These are phyloP conservation scores for Mercenaria mercenaria DNA, from an alignment of 1,140 invertebrate genomes.

Conservation along the genomic window DNA sequence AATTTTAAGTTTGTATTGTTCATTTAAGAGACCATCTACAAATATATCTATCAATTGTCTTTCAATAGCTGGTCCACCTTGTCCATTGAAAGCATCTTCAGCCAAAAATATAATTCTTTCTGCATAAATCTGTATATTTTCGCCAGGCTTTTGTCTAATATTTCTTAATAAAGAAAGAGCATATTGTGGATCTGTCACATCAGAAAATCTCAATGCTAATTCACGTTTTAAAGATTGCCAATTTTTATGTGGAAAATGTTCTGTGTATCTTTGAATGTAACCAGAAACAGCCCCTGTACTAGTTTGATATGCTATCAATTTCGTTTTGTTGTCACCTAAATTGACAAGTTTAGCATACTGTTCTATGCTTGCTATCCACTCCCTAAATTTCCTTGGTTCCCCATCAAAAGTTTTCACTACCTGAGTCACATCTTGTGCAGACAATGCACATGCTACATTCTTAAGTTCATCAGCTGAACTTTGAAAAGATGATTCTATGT, in stretches of 20 bases:
- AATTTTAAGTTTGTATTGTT: slow-evolving; percentile 9
- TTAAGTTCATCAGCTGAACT: not conserved
- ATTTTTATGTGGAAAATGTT: not conserved
- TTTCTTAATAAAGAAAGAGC: not conserved
- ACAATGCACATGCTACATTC: not conserved
- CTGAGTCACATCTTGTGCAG: not conserved
- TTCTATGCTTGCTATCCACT: not conserved
- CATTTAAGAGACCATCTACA: slow-evolving; percentile 23
- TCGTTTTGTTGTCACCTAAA: not conserved
- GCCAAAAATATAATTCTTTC: not conserved
- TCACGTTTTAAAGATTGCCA: not conserved
- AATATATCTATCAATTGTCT: slow-evolving; percentile 11
- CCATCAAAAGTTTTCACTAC: not conserved
- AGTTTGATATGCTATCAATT: slow-evolving; percentile 15
- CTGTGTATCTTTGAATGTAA: not conserved
- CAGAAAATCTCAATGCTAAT: not conserved
- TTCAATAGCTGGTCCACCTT: not conserved
- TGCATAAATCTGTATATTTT: slow-evolving; percentile 8
- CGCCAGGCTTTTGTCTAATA: not conserved
- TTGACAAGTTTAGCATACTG: not conserved
- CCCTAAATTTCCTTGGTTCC: not conserved
- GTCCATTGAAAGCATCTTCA: not conserved
- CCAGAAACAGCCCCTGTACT: not conserved
- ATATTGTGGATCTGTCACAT: not conserved
- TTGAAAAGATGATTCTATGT: no score